phyloP scores from a whole-genome alignment of 2,113 vertebrate genomes.

The Bungarus multicinctus region DNA sequence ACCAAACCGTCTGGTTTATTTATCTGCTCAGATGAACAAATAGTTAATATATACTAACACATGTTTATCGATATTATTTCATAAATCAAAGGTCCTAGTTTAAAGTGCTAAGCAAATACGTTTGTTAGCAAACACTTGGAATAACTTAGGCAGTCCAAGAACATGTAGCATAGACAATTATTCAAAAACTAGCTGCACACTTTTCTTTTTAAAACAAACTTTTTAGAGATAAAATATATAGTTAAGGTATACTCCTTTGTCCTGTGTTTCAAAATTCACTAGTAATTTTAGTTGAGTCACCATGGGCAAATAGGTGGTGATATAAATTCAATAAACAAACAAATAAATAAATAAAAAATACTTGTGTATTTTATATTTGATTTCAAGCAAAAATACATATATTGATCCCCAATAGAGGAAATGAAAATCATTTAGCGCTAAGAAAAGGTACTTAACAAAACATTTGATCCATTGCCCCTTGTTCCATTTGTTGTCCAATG shows the following conservation, averaged over 20 bases:
- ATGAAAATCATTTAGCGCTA: neutral
- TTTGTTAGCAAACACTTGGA: neutral
- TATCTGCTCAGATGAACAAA: neutral
- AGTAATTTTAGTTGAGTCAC: neutral
- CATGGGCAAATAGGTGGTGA: no score
- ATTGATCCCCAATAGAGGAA: neutral
- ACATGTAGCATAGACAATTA: neutral
- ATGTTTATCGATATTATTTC: neutral
- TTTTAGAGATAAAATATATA: neutral
- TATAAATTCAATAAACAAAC: no score
- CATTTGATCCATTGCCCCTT: neutral
- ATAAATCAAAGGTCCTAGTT: neutral
- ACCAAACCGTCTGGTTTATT: neutral
- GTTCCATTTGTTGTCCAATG: neutral
- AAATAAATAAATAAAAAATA: no score
- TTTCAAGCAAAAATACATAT: neutral
- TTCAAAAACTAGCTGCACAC: neutral
- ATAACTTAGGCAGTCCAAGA: neutral
- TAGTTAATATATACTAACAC: neutral
- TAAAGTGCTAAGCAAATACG: neutral
- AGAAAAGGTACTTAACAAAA: neutral
- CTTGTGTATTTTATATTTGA: neutral
- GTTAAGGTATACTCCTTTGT: neutral
- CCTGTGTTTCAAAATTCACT: neutral
- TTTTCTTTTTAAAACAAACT: neutral